These are phyloP conservation scores for Drosophila oshimai DNA, from an alignment of 1,140 invertebrate species.

Conservation along the genomic window DNA sequence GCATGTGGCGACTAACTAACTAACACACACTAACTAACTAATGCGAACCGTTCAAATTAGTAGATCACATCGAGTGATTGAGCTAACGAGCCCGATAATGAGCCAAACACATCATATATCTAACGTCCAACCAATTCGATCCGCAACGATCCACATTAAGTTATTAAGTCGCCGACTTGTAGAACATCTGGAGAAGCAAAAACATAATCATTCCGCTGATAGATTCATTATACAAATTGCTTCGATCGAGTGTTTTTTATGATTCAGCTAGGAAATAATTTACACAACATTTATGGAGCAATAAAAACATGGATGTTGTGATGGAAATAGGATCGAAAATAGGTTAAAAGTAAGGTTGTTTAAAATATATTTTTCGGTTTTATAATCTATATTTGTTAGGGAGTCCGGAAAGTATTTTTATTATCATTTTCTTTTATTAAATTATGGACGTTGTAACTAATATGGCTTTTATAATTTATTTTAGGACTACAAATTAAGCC, in stretches of 20 bases:
- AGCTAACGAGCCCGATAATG: constrained; percentile 51
- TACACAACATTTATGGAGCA: not conserved
- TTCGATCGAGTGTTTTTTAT: constrained; percentile 11
- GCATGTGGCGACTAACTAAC: constrained; percentile 29
- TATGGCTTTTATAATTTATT: no score
- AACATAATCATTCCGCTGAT: constrained; percentile 35
- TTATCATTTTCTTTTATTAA: no score
- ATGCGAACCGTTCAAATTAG: constrained; percentile 31
- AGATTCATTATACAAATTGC: constrained; percentile 41
- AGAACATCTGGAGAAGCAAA: constrained; percentile 14
- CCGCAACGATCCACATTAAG: constrained; percentile 30
- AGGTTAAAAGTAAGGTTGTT: no score
- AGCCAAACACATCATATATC: constrained; percentile 27
- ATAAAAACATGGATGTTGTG: no score
- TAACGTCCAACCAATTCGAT: constrained; percentile 2
- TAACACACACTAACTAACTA: constrained; percentile 33
- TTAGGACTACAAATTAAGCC: no score
- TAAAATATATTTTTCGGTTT: no score
- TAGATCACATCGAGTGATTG: constrained; percentile 41
- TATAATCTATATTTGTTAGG: no score
- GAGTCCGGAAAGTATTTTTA: no score
- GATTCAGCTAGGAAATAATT: constrained; percentile 28
- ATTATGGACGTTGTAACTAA: no score
- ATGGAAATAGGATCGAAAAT: no score
- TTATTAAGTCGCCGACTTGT: constrained; percentile 33